Evolutionary conservation across 2,113 vertebrate species (phyloP), one percentile per base, ranked within the genome.

Genomic region (Eclectus roratus): DNA sequence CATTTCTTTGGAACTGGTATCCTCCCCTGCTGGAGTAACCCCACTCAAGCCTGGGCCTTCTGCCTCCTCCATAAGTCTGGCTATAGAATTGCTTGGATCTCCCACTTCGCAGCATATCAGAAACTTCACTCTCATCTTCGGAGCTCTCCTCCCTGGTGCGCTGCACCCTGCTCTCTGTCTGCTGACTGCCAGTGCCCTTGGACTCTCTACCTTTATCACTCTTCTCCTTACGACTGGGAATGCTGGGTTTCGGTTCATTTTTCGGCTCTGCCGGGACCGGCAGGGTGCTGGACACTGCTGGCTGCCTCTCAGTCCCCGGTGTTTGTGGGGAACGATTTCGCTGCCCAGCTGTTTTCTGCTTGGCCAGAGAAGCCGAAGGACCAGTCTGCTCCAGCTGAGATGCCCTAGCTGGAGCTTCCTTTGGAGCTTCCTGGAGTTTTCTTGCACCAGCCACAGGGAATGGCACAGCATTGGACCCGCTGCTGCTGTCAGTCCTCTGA

Each of bases 51-150:
- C 97, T 98, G n/a, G 97, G 97, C 90, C 98, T 98, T 66, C 98
- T 97, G 66, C 97, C 96, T 78, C 96, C 94, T 55, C 98, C 98
- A 0, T 97, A 98, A 39, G 98, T 97, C 96, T 98, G 98, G 91
- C 97, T 98, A 53, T 98, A 98, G 81, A 98, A 98, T 18, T 98
- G 98, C 95, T 98, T 98, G 88, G 98, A 97, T 88, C 97, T 94
- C 3, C 98, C 98, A 6, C 98, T 98, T 88, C 76, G 97, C 94
- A 98, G 89, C 93, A 98, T 98, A 65, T 97, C 97, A 0, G 98
- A 98, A 29, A 98, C 98, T 65, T 98, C 98, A 1, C 64, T 97
- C 86, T 98, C 98, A 20, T 98, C 98, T 88, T 98, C 98, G 2
- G 98, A 98, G 91, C 98, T 98, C 87, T 98, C 98, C 31, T 98